Evolutionary conservation across 2,113 vertebrate species (phyloP), one percentile per base, ranked within the genome.

Genomic region (Fregetta grallaria): DNA sequence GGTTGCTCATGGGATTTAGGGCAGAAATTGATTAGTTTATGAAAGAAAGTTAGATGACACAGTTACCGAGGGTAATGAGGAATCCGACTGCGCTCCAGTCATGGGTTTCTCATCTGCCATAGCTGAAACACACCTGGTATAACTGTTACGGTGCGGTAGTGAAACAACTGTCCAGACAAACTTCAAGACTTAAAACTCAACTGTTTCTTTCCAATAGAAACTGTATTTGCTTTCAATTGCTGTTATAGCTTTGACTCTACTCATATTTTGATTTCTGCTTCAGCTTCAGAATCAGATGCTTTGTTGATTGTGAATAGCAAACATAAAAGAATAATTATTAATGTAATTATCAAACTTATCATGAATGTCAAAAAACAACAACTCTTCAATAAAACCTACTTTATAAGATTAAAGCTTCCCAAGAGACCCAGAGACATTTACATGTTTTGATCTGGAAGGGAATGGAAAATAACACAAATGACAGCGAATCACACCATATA

Each of bases 291-390:
- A 88, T 61, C 62, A 76, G 73, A 38, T 92, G 62, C 90, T 95
- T 94, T 92, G 74, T 83, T 90, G 85, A 71, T 72, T 85, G 71
- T 79, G 93, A 96, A 88, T 11, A 96, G 63, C 63, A 96, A 83
- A 94, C 92, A 96, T 96, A 71, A 97, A 96, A 96, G 96, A 95
- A 88, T 90, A 96, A 96, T 96, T 96, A 93, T 94, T 96, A 95
- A 94, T 52, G 66, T 86, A 96, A 96, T 96, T 96, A 96, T 94
- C 94, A 94, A 96, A 82, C 78, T 92, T 67, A 86, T 73, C 92
- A 93, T 1, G 6, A 80, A 83, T 71, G 93, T 92, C 25, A 34
- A 88, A 92, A 90, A 26, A 12, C 76, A 86, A 67, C 83, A 72
- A 38, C 70, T 75, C 81, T 83, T 97, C 96, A 93, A 86, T 93